Conservation (phyloP, 2,888 invertebrate species). For the Drosophila suboccidentalis region DNA sequence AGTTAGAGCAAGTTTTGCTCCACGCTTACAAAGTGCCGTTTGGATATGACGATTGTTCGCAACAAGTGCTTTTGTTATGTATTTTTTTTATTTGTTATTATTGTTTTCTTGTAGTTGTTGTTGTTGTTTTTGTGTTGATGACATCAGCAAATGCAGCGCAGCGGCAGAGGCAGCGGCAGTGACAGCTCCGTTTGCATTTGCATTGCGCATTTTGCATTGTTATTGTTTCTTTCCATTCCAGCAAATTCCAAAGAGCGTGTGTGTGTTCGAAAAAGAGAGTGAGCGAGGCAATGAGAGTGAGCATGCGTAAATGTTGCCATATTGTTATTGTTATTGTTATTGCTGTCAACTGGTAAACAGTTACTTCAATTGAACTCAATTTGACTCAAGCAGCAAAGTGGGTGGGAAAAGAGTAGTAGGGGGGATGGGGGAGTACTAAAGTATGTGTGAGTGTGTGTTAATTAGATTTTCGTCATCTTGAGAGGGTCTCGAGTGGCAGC, state of each 20-base stretch:
- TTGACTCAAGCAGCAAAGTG: conserved; percentile 34
- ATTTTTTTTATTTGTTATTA: conserved; percentile 3
- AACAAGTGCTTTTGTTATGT: conserved; percentile 42
- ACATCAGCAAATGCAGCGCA: conserved; percentile 42
- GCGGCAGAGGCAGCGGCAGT: conserved; percentile 8
- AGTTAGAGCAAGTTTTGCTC: conserved; percentile 65
- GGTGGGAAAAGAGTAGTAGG: too few species aligned
- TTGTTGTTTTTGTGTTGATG: conserved; percentile 27
- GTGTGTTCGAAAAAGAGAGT: not conserved
- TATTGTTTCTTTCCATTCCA: conserved; percentile 37
- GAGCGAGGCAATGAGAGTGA: not conserved
- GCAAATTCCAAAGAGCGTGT: not conserved
- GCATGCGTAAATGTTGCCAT: conserved; percentile 27
- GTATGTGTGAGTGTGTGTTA: conserved; percentile 40
- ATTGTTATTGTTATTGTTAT: conserved; percentile 12
- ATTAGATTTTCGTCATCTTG: conserved; percentile 61
- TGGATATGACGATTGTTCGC: conserved; percentile 29
- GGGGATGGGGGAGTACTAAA: not conserved
- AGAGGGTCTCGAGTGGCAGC: conserved; percentile 58
- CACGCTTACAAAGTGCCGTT: conserved; percentile 41
- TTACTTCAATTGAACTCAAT: conserved; percentile 77
- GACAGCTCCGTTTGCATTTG: conserved; percentile 25
- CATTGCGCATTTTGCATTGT: conserved; percentile 32
- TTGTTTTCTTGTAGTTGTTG: conserved; percentile 33
- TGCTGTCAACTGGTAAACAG: conserved; percentile 53